Conservation (phyloP, 1,140 invertebrate genomes). For the Procambarus clarkii region DNA sequence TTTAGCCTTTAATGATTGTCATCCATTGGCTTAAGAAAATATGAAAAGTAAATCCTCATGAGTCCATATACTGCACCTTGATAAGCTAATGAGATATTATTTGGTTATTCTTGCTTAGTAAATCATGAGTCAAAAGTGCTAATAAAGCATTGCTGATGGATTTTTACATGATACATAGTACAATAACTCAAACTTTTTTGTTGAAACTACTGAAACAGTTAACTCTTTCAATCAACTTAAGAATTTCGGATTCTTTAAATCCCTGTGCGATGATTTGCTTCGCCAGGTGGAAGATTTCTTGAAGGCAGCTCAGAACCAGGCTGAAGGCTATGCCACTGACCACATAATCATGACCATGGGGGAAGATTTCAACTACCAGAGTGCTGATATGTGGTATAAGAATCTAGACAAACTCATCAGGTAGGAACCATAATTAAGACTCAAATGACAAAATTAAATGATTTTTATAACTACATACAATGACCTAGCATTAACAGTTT, state of each 20-base stretch:
- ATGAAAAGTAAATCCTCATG: too few relatives aligned
- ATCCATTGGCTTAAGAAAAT: too few relatives aligned
- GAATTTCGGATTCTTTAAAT: not conserved
- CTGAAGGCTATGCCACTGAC: conserved; percentile 80
- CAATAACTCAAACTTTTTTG: too few relatives aligned
- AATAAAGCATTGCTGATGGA: not conserved
- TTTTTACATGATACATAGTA: too few relatives aligned
- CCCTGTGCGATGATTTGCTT: conserved; percentile 35
- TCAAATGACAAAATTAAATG: too few relatives aligned
- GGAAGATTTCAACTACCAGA: conserved; percentile 92
- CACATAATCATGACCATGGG: conserved; percentile 95
- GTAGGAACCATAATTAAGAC: conserved; percentile 76
- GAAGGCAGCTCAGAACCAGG: conserved; percentile 78
- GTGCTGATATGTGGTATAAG: conserved; percentile 88
- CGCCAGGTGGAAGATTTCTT: conserved; percentile 80
- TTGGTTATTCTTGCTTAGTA: too few relatives aligned
- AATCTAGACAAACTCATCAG: conserved; percentile 93
- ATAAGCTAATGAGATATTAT: too few relatives aligned
- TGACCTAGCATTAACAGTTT: too few relatives aligned
- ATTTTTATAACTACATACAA: too few relatives aligned
- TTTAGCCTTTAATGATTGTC: too few relatives aligned
- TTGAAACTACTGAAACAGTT: too few relatives aligned
- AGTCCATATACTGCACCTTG: too few relatives aligned
- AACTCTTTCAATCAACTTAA: not conserved
- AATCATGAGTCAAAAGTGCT: not conserved